These are phyloP conservation scores for Empidonax alnorum DNA, from an alignment of 2,113 vertebrate genomes.

Conservation along the genomic window DNA sequence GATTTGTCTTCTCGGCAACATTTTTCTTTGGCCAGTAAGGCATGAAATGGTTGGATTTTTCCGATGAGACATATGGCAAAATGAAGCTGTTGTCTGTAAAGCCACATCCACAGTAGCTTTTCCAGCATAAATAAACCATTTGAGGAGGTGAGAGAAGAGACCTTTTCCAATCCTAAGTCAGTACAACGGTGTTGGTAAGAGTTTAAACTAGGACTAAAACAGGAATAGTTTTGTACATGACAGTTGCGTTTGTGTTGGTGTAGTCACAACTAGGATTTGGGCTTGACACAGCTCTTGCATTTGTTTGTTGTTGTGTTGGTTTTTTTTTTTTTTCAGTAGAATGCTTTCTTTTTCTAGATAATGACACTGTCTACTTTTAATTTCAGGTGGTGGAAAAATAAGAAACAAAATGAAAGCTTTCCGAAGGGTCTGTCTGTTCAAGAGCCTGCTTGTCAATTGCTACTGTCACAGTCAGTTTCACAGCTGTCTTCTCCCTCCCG, in stretches of 20 bases:
- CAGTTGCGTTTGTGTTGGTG: neutral
- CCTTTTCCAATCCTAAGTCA: neutral
- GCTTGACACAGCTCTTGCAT: neutral
- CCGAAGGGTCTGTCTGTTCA: slow-evolving; percentile 37
- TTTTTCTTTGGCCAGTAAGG: neutral
- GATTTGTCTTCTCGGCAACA: neutral
- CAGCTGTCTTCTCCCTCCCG: neutral
- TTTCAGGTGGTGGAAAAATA: slow-evolving; percentile 61
- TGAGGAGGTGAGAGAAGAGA: neutral
- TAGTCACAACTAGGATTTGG: neutral
- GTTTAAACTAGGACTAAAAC: neutral
- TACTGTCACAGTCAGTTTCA: neutral
- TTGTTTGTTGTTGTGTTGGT: neutral
- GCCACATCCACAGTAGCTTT: neutral
- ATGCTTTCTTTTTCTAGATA: neutral
- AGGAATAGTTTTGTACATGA: neutral
- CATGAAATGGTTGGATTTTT: neutral
- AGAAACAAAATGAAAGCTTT: slow-evolving; percentile 69
- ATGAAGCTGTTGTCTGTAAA: neutral
- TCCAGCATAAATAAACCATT: neutral
- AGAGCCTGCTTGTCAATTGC: neutral
- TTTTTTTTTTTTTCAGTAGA: neutral
- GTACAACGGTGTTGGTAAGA: neutral
- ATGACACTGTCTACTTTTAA: neutral
- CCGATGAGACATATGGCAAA: neutral